Evolutionary conservation across 92 coral and sea anemone species (phyloP).

Genomic region (Zoanthus sansibaricus): DNA sequence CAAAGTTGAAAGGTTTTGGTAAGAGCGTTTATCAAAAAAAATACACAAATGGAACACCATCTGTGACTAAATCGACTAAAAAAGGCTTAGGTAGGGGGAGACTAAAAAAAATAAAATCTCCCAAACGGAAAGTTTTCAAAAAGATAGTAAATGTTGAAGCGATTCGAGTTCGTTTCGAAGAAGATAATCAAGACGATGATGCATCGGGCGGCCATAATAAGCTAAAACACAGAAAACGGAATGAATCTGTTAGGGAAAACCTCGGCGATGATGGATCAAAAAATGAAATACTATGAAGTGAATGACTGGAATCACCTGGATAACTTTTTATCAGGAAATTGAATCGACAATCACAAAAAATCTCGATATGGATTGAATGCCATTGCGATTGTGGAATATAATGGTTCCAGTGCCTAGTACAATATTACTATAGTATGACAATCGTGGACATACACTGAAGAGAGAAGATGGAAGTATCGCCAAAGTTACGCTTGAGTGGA

Average conservation of each 20-base stretch:
- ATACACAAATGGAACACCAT: background rate
- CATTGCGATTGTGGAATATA: too few relatives aligned
- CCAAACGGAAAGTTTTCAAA: constrained; percentile 13
- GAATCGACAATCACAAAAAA: too few relatives aligned
- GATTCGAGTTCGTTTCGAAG: constrained; percentile 25
- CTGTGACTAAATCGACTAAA: background rate
- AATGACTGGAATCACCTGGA: background rate
- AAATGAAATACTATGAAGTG: constrained; percentile 54
- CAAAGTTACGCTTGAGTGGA: too few relatives aligned
- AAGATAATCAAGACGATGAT: constrained; percentile 41
- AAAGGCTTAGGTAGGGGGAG: background rate
- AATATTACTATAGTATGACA: too few relatives aligned
- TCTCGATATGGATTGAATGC: too few relatives aligned
- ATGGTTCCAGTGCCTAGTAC: too few relatives aligned
- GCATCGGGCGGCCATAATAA: constrained; percentile 33
- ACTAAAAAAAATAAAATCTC: background rate
- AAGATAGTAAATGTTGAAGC: constrained; percentile 44
- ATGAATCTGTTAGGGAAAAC: constrained; percentile 18
- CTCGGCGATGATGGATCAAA: constrained; percentile 74
- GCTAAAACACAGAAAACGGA: background rate
- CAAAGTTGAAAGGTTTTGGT: background rate
- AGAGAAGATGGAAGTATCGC: too few relatives aligned
- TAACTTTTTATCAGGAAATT: too few relatives aligned
- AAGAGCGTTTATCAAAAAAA: background rate
- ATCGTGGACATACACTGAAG: too few relatives aligned